Evolutionary conservation across 2,888 invertebrate genomes (phyloP).

Genomic region (Drosophila pseudotakahashii): DNA sequence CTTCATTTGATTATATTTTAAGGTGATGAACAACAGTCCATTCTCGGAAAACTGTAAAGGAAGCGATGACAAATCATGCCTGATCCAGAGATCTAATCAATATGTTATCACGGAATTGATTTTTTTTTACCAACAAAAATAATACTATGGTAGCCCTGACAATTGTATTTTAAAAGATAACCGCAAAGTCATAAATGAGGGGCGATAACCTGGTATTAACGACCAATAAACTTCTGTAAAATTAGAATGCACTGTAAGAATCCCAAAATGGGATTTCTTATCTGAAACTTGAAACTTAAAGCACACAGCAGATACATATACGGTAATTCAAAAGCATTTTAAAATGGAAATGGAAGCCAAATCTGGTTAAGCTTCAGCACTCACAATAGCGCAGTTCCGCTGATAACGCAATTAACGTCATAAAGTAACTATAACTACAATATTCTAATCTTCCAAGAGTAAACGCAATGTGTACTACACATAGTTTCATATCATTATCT

Average conservation of each 20-base stretch:
- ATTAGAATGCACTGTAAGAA: background rate
- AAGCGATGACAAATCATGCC: background rate
- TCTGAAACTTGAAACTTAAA: background rate
- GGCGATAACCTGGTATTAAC: background rate
- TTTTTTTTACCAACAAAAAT: too few species aligned
- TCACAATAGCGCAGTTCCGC: background rate
- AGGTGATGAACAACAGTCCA: too few species aligned
- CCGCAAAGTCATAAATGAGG: background rate
- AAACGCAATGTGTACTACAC: background rate
- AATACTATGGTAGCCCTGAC: too few species aligned
- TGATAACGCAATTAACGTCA: conserved; percentile 16
- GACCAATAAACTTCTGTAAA: background rate
- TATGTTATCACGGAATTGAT: too few species aligned
- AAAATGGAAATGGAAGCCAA: conserved; percentile 8
- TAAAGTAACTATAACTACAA: background rate
- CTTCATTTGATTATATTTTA: background rate
- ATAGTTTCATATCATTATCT: background rate
- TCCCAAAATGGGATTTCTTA: background rate
- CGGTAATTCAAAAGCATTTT: background rate
- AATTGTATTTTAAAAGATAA: background rate
- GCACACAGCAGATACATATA: background rate
- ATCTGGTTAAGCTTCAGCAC: background rate
- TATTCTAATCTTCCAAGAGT: background rate
- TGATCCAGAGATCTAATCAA: too few species aligned
- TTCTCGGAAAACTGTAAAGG: background rate